phyloP scores from a whole-genome alignment of 2,797 vertebrate genomes.

The Spondyliosoma cantharus region DNA sequence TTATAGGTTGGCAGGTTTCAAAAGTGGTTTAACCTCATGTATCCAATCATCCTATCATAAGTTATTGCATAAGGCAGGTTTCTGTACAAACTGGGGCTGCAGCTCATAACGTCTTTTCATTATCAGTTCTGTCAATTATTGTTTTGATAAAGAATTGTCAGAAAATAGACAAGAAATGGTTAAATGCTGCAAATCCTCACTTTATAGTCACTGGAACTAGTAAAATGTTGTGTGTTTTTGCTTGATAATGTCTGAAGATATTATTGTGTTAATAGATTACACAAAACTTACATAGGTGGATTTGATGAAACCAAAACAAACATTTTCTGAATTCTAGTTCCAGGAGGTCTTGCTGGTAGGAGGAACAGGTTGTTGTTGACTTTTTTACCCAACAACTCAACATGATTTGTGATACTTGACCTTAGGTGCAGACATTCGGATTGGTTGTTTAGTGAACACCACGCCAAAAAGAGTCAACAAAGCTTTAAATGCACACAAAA shows the following conservation, averaged over 20 bases:
- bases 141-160: no score
- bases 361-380: background rate
- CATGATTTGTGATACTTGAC: background rate
- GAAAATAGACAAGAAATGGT: no score
- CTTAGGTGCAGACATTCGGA: background rate
- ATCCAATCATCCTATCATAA: background rate
- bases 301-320: no score
- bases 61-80: background rate
- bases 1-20: background rate
- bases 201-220: background rate
- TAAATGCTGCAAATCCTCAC: background rate
- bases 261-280: background rate
- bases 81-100: background rate
- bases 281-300: no score
- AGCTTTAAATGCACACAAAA: background rate
- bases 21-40: background rate
- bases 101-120: no score
- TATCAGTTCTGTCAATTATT: background rate
- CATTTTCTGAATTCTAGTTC: no score
- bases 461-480: background rate
- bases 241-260: background rate
- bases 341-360: background rate
- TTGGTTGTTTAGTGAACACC: background rate
- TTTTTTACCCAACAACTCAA: background rate
- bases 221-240: background rate